Conservation (phyloP, 2,888 invertebrate species). For the Mimachlamys varia region DNA sequence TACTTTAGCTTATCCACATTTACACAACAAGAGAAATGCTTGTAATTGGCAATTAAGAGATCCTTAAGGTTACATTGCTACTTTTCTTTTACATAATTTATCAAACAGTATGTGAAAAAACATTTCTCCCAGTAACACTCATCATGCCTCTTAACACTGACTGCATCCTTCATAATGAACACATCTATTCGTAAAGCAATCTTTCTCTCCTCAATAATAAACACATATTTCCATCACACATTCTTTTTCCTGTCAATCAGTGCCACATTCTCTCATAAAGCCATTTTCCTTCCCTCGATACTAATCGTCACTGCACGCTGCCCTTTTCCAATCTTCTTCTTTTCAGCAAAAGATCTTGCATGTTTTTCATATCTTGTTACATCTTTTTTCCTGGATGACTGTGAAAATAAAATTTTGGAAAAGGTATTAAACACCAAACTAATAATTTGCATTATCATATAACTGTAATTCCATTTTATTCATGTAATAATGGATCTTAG, state of each 20-base stretch:
- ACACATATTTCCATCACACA: background rate
- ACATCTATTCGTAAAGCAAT: background rate
- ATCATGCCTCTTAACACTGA: background rate
- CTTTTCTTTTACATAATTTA: too few species aligned
- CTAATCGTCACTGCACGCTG: constrained; percentile 96
- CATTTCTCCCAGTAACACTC: background rate
- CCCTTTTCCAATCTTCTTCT: constrained; percentile 83
- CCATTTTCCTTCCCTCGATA: constrained; percentile 98
- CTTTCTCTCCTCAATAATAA: background rate
- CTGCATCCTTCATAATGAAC: background rate
- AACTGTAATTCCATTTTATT: too few species aligned
- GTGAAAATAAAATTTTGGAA: constrained; percentile 42
- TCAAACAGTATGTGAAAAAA: too few species aligned
- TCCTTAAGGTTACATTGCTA: too few species aligned
- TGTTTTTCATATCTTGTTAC: constrained; percentile 95
- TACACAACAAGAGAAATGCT: too few species aligned
- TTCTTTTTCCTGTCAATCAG: background rate
- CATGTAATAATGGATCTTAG: too few species aligned
- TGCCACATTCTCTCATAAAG: constrained; percentile 84
- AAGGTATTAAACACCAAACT: background rate
- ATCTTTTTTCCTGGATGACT: constrained; percentile 86
- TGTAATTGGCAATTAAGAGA: too few species aligned
- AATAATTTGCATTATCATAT: too few species aligned
- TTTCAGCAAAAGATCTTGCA: constrained; percentile 93
- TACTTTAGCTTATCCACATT: too few species aligned